phyloP scores from a whole-genome alignment of 2,888 invertebrate species.

The Itoplectis maculator region DNA sequence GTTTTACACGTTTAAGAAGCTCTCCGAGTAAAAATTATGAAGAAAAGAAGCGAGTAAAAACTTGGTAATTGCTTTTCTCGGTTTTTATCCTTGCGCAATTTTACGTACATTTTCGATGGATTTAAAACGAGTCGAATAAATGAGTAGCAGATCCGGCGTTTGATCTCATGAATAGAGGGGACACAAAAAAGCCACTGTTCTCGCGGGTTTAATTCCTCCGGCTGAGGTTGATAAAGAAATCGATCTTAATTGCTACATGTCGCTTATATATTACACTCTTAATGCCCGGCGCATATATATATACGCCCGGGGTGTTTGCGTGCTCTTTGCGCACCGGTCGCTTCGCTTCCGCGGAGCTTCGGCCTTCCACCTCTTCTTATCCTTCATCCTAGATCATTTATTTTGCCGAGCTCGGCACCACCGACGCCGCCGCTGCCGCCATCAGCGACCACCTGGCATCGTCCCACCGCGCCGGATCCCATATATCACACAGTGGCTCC shows the following conservation, averaged over 20 bases:
- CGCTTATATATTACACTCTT: neutral
- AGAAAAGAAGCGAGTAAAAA: too few species aligned
- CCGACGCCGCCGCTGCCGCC: neutral
- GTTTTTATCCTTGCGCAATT: neutral
- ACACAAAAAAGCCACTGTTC: neutral
- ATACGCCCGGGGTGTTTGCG: conserved; percentile 3
- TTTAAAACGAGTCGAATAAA: too few species aligned
- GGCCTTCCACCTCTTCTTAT: conserved; percentile 10
- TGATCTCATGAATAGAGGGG: neutral
- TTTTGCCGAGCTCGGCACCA: conserved; percentile 14
- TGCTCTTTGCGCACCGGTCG: neutral
- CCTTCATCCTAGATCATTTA: conserved; percentile 27
- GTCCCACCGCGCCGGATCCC: neutral
- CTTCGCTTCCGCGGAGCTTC: conserved; percentile 15
- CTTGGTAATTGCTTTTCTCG: neutral
- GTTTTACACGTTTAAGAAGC: neutral
- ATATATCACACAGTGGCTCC: conserved; percentile 12
- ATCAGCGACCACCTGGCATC: conserved; percentile 12
- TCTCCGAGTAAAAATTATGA: neutral
- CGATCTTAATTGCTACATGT: conserved; percentile 25
- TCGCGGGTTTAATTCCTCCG: neutral
- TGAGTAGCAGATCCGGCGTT: too few species aligned
- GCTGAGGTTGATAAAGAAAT: conserved; percentile 21
- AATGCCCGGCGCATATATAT: neutral
- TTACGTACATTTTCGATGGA: too few species aligned